Conservation (phyloP, 2,888 invertebrate species). For the Phengaris arion region DNA sequence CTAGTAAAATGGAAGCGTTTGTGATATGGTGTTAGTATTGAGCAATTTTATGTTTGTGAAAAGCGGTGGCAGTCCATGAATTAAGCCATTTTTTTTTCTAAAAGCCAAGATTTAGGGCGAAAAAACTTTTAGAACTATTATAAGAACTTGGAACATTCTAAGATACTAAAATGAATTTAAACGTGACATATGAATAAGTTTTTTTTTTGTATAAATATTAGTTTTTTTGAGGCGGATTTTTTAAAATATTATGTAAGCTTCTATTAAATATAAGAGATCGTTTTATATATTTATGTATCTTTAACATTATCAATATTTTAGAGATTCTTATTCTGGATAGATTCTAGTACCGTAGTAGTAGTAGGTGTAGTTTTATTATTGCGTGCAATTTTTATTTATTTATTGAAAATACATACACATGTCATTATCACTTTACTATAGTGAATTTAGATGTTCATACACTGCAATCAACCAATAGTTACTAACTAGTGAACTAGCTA, state of each 20-base stretch:
- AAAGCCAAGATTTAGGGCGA: background rate
- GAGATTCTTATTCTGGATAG: background rate
- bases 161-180: background rate
- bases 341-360: background rate
- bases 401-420: too few relatives aligned
- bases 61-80: background rate
- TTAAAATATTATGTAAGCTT: background rate
- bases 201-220: background rate
- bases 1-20: conserved; percentile 57
- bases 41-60: conserved; percentile 45
- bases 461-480: too few relatives aligned
- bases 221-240: conserved; percentile 6
- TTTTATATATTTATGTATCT: background rate
- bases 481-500: too few relatives aligned
- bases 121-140: background rate
- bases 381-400: too few relatives aligned
- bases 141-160: background rate
- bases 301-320: background rate
- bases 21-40: conserved; percentile 59
- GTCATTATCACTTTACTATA: too few relatives aligned
- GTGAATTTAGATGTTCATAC: too few relatives aligned
- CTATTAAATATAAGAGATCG: conserved; percentile 16
- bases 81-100: background rate
- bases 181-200: background rate
- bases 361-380: background rate